A percentile compares a stretch with the other conserved stretches of the same genome.
Conservation (phyloP, 1,140 invertebrate species). For the Drosophila rhopaloa region DNA sequence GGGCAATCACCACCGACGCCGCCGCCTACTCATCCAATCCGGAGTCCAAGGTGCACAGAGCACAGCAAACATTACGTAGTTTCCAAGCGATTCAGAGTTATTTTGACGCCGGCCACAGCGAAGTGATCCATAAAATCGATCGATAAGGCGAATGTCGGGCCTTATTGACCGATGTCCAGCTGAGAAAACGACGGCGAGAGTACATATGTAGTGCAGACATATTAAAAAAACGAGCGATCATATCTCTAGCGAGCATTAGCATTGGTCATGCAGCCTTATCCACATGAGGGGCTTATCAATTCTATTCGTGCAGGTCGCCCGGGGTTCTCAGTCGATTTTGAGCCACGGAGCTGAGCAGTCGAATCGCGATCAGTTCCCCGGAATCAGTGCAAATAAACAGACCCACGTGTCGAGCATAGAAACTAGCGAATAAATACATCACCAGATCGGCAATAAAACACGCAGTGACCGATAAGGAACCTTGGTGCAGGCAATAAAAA, state of each 20-base stretch:
- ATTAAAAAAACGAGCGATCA: slow-evolving; percentile 28
- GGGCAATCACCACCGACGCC: slow-evolving; percentile 30
- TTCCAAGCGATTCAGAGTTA: slow-evolving; percentile 69
- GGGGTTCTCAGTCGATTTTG: slow-evolving; percentile 49
- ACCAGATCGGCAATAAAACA: slow-evolving; percentile 46
- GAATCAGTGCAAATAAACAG: slow-evolving; percentile 5
- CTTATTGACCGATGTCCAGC: slow-evolving; percentile 34
- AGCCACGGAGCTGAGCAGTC: slow-evolving; percentile 48
- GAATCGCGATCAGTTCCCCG: slow-evolving; percentile 10
- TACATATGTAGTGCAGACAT: slow-evolving; percentile 29
- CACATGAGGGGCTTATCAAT: slow-evolving; percentile 48
- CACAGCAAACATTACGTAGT: slow-evolving; percentile 65
- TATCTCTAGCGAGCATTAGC: slow-evolving; percentile 48
- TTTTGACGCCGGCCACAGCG: slow-evolving; percentile 57
- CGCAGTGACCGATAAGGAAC: slow-evolving; percentile 29
- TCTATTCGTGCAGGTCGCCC: slow-evolving; percentile 12
- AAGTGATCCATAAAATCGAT: slow-evolving; percentile 59
- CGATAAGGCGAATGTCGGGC: slow-evolving; percentile 58
- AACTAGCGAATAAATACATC: slow-evolving; percentile 49
- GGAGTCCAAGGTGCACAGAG: slow-evolving; percentile 54
- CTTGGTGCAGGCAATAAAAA: slow-evolving; percentile 21
- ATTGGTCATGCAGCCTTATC: slow-evolving; percentile 47
- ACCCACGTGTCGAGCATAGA: slow-evolving; percentile 48
- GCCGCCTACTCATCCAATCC: slow-evolving; percentile 44
- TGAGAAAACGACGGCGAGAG: neutral